These are phyloP conservation scores for Hypomesus transpacificus DNA, from an alignment of 2,113 vertebrate genomes.

Conservation along the genomic window DNA sequence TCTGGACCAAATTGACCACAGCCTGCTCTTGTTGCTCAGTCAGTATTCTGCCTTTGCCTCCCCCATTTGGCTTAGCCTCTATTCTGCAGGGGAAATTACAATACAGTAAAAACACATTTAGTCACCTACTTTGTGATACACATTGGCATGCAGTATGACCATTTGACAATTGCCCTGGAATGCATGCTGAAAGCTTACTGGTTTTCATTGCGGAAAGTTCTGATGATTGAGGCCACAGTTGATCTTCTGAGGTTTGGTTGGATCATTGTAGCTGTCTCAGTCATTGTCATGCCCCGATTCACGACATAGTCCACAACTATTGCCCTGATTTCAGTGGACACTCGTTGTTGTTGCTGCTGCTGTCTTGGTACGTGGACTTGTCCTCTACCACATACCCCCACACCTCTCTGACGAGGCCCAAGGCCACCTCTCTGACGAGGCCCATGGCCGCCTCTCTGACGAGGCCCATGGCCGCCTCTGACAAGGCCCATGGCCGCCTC, in stretches of 20 bases:
- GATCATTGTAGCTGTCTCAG: background rate
- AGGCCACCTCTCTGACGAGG: no score
- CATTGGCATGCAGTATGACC: background rate
- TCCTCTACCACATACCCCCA: no score
- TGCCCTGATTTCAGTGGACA: no score
- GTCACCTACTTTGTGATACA: background rate
- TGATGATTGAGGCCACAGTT: background rate
- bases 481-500: no score
- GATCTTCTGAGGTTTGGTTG: background rate
- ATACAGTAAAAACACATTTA: background rate
- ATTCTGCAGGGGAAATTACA: background rate
- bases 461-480: no score
- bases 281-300: background rate
- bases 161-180: background rate
- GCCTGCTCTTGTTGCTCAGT: background rate
- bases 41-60: background rate
- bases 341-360: no score
- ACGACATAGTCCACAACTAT: no score
- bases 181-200: background rate
- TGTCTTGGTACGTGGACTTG: no score
- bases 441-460: no score
- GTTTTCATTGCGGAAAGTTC: slow-evolving; percentile 1
- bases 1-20: background rate
- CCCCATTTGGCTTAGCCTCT: background rate
- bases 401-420: no score